These are phyloP conservation scores for Ispidina picta DNA, from an alignment of 2,797 vertebrate species.

Conservation along the genomic window DNA sequence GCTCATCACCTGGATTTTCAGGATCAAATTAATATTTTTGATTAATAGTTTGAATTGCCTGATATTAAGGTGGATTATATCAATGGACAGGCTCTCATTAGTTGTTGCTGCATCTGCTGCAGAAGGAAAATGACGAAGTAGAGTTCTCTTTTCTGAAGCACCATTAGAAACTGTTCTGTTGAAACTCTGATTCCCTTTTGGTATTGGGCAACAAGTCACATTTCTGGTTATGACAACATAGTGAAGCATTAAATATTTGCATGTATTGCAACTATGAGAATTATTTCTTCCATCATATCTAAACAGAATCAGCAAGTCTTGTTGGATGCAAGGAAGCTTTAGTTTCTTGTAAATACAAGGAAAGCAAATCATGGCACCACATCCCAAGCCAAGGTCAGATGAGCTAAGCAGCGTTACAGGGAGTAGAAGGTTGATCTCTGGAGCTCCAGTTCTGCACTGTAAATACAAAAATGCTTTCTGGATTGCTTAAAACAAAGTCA, in stretches of 20 bases:
- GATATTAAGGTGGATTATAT: slow-evolving; percentile 60
- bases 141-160: background rate
- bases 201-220: background rate
- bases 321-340: background rate
- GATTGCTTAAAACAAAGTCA: background rate
- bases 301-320: background rate
- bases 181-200: background rate
- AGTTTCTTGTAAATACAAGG: background rate
- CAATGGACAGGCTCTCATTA: slow-evolving; percentile 13
- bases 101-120: background rate
- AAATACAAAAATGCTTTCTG: background rate
- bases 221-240: background rate
- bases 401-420: background rate
- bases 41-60: background rate
- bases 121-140: background rate
- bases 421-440: background rate
- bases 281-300: background rate
- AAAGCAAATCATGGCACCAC: background rate
- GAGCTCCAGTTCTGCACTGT: background rate
- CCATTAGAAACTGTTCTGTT: background rate
- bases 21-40: slow-evolving; percentile 26
- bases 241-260: background rate
- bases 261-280: background rate
- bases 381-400: background rate
- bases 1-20: slow-evolving; percentile 34